These are phyloP conservation scores for Pavo muticus DNA, from an alignment of 2,113 vertebrate genomes.

Conservation along the genomic window DNA sequence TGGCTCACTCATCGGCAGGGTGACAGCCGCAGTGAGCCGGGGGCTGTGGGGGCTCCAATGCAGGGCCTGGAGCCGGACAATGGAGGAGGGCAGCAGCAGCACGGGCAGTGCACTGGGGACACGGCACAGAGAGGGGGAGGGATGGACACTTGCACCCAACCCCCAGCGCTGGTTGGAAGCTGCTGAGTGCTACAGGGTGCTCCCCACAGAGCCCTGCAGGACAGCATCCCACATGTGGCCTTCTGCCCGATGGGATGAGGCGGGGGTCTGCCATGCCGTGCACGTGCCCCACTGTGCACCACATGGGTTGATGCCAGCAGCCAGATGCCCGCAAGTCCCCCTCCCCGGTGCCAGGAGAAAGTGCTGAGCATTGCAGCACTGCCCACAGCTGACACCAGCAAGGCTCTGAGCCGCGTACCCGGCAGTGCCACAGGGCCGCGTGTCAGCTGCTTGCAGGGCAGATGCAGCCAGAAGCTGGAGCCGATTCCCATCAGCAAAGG, in stretches of 20 bases:
- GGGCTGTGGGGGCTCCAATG: not conserved
- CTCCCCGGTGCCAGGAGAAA: not conserved
- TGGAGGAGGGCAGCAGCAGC: not conserved
- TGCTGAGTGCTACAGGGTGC: not conserved
- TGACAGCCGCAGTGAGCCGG: not conserved
- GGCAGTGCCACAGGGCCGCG: not conserved
- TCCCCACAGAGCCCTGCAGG: not conserved
- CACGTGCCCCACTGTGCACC: not conserved
- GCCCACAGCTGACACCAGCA: not conserved
- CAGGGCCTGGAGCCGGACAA: not conserved
- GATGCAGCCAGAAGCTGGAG: constrained; percentile 18
- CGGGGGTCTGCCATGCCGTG: not conserved
- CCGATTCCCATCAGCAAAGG: constrained; percentile 70
- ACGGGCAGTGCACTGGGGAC: not conserved
- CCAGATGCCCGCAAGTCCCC: not conserved
- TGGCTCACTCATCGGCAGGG: constrained; percentile 36
- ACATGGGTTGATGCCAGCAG: not conserved
- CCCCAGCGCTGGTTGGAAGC: not conserved
- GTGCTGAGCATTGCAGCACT: not conserved
- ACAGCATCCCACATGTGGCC: not conserved
- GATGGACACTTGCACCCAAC: not conserved
- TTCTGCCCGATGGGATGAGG: not conserved
- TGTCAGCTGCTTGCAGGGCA: not conserved
- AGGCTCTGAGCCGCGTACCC: not conserved
- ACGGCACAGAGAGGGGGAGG: not conserved